Evolutionary conservation across 2,113 vertebrate species (phyloP), one percentile per base, ranked within the genome.

Genomic region (Oceanites oceanicus): DNA sequence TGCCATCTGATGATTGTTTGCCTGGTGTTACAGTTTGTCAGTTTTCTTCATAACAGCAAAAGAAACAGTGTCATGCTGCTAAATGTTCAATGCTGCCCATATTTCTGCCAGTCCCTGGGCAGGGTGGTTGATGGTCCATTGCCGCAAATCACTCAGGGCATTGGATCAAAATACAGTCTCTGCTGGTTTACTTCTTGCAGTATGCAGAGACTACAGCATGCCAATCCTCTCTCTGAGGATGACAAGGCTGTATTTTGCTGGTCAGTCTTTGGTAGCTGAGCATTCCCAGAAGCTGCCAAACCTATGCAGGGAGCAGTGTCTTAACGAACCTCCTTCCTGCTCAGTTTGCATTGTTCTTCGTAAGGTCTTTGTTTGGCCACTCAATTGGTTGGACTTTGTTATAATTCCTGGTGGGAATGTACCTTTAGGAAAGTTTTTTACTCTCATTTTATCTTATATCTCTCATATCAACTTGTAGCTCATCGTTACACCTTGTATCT

Each of bases 171-270:
- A 62, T 27, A 29, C 23, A 6, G 2, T 30, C 20, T n/a, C 49
- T 55, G 30, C 23, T 58, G 38, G 25, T 74, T 62, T 73, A 56
- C 10, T 22, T 61, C 23, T 26, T 45, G 38, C 16, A 25, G 23
- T 26, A 19, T 42, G 32, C 16, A 72, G 65, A 77, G 52, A 13
- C 11, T 67, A 10, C 38, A 59, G 21, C 15, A 53, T 66, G 38
- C 27, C 34, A 16, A 22, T 56, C 26, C 3, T 61, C 3, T 76
- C 25, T 56, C 44, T 70, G 29, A 20, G 29, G 10, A 36, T 38
- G 26, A 45, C 36, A 84, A 32, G 4, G 1, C 26, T 0, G 0
- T 21, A 23, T 70, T 73, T 52, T n/a, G 8, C 34, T 70, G 26
- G 22, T 70, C 34, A 47, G 25, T 13, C 13, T 84, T 70, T 36